phyloP scores from a whole-genome alignment of 2,797 vertebrate genomes.

The Microctenopoma stevenorrisi region DNA sequence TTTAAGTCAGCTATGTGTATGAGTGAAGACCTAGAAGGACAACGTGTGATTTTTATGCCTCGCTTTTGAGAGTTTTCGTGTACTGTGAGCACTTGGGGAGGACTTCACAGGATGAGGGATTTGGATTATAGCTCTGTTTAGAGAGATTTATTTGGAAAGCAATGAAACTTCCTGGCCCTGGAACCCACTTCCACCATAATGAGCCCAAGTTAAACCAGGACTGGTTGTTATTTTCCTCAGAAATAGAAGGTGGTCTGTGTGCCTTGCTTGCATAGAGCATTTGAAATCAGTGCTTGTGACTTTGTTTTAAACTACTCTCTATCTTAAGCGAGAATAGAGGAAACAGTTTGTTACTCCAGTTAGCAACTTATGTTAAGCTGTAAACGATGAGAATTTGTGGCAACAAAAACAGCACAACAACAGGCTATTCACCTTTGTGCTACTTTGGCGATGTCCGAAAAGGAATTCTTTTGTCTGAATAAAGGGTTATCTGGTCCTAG shows the following conservation, averaged over 20 bases:
- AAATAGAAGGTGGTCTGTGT: slow-evolving; percentile 82
- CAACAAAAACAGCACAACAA: neutral
- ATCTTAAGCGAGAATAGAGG: slow-evolving; percentile 16
- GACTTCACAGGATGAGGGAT: slow-evolving; percentile 78
- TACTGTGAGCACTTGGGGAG: slow-evolving; percentile 53
- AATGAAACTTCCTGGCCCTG: slow-evolving; percentile 80
- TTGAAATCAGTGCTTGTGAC: slow-evolving; percentile 44
- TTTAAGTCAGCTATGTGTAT: slow-evolving; percentile 7
- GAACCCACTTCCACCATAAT: slow-evolving; percentile 86
- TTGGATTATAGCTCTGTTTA: slow-evolving; percentile 77
- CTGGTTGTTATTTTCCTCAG: slow-evolving; percentile 80
- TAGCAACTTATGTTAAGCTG: slow-evolving; percentile 4
- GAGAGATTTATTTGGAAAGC: slow-evolving; percentile 86
- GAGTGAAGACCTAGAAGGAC: slow-evolving; percentile 5
- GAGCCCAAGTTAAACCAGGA: slow-evolving; percentile 78
- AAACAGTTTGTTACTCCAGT: slow-evolving; percentile 19
- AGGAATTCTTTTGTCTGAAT: slow-evolving; percentile 25
- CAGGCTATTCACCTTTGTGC: neutral
- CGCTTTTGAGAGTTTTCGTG: slow-evolving; percentile 36
- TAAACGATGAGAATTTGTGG: slow-evolving; percentile 1
- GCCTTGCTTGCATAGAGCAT: slow-evolving; percentile 53
- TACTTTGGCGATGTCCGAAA: slow-evolving; percentile 3
- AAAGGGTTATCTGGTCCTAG: slow-evolving; percentile 34
- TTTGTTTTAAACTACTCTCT: slow-evolving; percentile 53
- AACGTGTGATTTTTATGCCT: slow-evolving; percentile 38